Percentiles rank a stretch among this genome's conserved stretches.
Conservation (phyloP, 2,888 invertebrate genomes). For the Drosophila imparisetae region DNA sequence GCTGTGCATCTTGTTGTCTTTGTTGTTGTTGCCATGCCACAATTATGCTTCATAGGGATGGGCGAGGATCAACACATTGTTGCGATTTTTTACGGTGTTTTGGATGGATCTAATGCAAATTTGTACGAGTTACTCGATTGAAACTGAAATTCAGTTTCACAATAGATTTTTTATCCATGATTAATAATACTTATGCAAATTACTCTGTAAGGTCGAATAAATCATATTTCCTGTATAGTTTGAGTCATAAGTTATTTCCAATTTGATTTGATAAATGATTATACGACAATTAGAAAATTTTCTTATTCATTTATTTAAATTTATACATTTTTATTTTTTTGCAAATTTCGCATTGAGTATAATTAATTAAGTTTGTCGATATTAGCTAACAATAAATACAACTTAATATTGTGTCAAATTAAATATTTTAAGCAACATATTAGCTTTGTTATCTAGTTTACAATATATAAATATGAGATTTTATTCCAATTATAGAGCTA, state of each 20-base stretch:
- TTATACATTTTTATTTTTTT: not conserved
- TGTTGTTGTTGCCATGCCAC: slow-evolving; percentile 27
- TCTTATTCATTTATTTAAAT: not conserved
- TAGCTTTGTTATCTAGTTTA: not conserved
- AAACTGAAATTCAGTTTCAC: slow-evolving; percentile 6
- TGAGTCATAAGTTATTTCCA: not conserved
- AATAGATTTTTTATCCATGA: not conserved
- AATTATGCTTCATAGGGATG: slow-evolving; percentile 50
- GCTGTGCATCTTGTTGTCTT: slow-evolving; percentile 39
- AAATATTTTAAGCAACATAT: not conserved
- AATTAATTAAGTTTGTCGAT: not conserved
- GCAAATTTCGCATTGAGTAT: not conserved
- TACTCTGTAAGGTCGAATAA: not conserved
- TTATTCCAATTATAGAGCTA: not conserved
- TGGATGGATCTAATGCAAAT: slow-evolving; percentile 32
- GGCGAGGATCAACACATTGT: slow-evolving; percentile 34
- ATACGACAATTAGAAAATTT: not conserved
- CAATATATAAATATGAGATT: not conserved
- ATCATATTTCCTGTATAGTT: not conserved
- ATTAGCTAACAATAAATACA: not conserved
- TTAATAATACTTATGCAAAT: slow-evolving; percentile 5
- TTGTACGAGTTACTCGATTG: not conserved
- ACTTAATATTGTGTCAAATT: not conserved
- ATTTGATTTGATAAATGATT: not conserved
- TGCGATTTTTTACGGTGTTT: slow-evolving; percentile 39